These are phyloP conservation scores for Parochlus steinenii DNA, from an alignment of 2,888 invertebrate species.

Conservation along the genomic window DNA sequence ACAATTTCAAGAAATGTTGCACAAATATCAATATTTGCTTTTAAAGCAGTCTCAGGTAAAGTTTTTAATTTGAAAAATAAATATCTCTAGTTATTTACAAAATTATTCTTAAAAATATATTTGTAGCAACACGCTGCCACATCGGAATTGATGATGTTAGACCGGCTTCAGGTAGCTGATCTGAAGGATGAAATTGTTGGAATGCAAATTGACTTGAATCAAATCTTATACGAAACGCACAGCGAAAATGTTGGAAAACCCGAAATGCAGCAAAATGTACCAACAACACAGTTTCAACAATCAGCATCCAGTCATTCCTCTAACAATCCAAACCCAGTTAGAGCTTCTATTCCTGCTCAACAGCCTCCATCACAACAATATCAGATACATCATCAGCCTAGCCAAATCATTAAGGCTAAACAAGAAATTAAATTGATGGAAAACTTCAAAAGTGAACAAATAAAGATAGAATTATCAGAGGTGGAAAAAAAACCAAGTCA, in stretches of 20 bases:
- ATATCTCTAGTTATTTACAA: not conserved
- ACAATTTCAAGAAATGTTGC: constrained; percentile 51
- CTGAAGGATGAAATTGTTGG: constrained; percentile 46
- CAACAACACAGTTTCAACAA: too few species aligned
- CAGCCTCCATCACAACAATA: not conserved
- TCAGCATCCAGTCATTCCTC: too few species aligned
- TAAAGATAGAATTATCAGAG: constrained; percentile 9
- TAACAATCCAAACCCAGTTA: not conserved
- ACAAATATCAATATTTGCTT: constrained; percentile 54
- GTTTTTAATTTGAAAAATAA: constrained; percentile 9
- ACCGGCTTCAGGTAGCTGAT: constrained; percentile 54
- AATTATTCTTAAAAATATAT: constrained; percentile 6
- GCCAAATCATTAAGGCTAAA: constrained; percentile 11
- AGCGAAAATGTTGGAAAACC: too few species aligned
- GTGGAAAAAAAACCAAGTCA: not conserved
- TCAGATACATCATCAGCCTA: constrained; percentile 6
- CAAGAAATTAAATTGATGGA: constrained; percentile 10
- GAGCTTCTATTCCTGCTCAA: not conserved
- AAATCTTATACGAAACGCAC: constrained; percentile 2
- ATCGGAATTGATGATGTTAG: constrained; percentile 61
- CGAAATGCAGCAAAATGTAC: too few species aligned
- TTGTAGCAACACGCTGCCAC: constrained; percentile 51
- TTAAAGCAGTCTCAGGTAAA: constrained; percentile 65
- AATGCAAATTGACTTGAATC: constrained; percentile 34
- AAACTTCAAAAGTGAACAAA: constrained; percentile 5